These are phyloP conservation scores for Aldrovandia affinis DNA, from an alignment of 2,797 vertebrate genomes.

Conservation along the genomic window DNA sequence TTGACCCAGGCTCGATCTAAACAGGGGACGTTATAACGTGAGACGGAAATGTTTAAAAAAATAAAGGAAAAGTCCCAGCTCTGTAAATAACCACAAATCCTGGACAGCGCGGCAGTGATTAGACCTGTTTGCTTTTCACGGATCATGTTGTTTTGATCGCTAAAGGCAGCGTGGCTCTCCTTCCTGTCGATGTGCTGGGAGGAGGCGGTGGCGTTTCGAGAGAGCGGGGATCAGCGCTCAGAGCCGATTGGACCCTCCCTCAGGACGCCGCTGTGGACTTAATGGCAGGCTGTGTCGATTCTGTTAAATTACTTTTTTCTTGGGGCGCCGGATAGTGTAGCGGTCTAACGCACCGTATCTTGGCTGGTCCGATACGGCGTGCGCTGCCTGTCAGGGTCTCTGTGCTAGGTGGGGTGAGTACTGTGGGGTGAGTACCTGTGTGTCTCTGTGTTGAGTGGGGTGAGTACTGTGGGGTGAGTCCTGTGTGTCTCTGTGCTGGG, in stretches of 20 bases:
- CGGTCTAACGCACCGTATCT: no score
- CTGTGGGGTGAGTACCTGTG: no score
- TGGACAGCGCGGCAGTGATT: slow-evolving; percentile 10
- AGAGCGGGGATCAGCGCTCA: slow-evolving; percentile 16
- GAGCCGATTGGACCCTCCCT: neutral
- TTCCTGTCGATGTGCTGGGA: slow-evolving; percentile 12
- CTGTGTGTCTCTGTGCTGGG: no score
- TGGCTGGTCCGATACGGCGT: no score
- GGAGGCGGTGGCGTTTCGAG: neutral
- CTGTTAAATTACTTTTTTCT: slow-evolving; percentile 10
- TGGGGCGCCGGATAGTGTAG: no score
- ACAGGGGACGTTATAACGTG: no score
- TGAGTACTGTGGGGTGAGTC: no score
- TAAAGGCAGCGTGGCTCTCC: slow-evolving; percentile 27
- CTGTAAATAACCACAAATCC: slow-evolving; percentile 34
- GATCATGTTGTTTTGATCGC: slow-evolving; percentile 23
- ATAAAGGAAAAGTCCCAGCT: neutral
- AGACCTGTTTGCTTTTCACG: slow-evolving; percentile 36
- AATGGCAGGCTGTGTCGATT: slow-evolving; percentile 7
- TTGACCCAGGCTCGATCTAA: neutral
- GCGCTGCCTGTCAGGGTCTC: no score
- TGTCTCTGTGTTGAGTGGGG: no score
- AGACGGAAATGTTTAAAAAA: neutral
- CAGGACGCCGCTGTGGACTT: slow-evolving; percentile 7
- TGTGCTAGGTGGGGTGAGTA: no score